Evolutionary conservation across 2,113 vertebrate genomes (phyloP).

Genomic region (Felis chaus): DNA sequence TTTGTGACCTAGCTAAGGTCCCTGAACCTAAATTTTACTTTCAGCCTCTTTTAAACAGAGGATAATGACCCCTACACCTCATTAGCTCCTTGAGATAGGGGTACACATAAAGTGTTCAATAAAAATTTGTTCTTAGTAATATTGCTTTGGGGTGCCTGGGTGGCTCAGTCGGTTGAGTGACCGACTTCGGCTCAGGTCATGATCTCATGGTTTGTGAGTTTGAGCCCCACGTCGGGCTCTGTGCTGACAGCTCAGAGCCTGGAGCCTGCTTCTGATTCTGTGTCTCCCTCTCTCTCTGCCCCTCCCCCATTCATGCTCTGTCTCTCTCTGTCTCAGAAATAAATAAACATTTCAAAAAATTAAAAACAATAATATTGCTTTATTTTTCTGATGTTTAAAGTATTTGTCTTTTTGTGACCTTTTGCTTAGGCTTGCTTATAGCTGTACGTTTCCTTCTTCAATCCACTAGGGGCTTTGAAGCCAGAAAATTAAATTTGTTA

Average conservation of each 20-base stretch:
- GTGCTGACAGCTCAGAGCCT: too few species aligned
- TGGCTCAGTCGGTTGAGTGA: too few species aligned
- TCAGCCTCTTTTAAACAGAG: not conserved
- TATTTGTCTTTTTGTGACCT: not conserved
- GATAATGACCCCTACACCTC: not conserved
- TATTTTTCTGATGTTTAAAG: not conserved
- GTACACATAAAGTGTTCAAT: not conserved
- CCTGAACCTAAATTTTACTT: not conserved
- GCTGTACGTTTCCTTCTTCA: not conserved
- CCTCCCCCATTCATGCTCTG: too few species aligned
- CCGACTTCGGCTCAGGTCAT: too few species aligned
- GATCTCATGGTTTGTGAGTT: too few species aligned
- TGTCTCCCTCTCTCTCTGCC: too few species aligned
- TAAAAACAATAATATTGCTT: not conserved
- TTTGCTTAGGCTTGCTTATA: not conserved
- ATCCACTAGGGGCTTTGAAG: not conserved
- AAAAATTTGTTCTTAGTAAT: not conserved
- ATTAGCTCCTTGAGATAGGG: not conserved
- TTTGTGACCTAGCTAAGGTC: not conserved
- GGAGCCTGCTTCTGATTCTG: too few species aligned
- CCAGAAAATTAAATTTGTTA: not conserved
- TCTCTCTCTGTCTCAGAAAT: too few species aligned
- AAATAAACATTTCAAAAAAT: too few species aligned
- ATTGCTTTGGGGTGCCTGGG: not conserved
- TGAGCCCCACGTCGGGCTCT: too few species aligned